A percentile compares a stretch with the other conserved stretches of the same genome.
phyloP scores from a whole-genome alignment of 2,888 invertebrate genomes.

The Scaptomyza cyrtandrae region DNA sequence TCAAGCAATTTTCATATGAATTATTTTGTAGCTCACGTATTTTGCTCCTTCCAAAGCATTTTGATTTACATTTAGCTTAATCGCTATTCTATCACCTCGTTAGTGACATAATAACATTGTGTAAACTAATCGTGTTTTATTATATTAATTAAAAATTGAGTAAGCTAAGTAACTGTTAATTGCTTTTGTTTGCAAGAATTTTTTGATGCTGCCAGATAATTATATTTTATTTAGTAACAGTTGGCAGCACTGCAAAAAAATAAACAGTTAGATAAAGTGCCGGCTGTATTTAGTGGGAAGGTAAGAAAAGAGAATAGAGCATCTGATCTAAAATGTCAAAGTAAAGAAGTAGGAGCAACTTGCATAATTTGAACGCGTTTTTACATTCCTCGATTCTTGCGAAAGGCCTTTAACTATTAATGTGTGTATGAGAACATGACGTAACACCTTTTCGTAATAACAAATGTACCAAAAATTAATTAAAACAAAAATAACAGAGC shows the following conservation, averaged over 20 bases:
- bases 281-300: too few relatives aligned
- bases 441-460: slow-evolving; percentile 61
- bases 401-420: not conserved
- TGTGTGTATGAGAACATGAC: slow-evolving; percentile 50
- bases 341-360: too few relatives aligned
- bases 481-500: slow-evolving; percentile 37
- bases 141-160: not conserved
- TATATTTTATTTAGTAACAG: not conserved
- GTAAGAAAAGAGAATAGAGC: too few relatives aligned
- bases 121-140: not conserved
- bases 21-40: slow-evolving; percentile 12
- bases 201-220: slow-evolving; percentile 3
- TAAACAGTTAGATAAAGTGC: not conserved
- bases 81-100: not conserved
- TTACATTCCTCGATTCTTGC: not conserved
- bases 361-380: not conserved
- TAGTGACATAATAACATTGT: slow-evolving; percentile 1
- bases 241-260: not conserved
- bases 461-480: slow-evolving; percentile 22
- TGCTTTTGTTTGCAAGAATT: not conserved
- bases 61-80: not conserved
- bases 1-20: slow-evolving; percentile 12
- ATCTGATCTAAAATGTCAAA: too few relatives aligned
- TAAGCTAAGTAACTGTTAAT: not conserved
- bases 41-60: slow-evolving; percentile 7